phyloP scores from a whole-genome alignment of 1,140 invertebrate species.

The Atta cephalotes region DNA sequence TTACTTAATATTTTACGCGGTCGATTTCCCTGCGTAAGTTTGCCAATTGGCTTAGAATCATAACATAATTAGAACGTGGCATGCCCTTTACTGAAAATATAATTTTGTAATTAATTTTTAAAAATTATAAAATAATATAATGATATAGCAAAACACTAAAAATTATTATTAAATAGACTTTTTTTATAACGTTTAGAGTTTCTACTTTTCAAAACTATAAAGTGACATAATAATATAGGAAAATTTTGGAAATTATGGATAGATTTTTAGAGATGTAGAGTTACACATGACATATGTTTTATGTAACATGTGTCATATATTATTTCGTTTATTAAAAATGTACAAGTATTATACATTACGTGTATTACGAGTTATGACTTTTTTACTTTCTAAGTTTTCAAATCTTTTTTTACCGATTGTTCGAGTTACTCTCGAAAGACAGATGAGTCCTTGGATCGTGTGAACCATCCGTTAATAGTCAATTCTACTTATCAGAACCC shows the following conservation, averaged over 20 bases:
- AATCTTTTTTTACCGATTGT: neutral
- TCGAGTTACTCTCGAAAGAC: neutral
- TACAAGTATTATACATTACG: neutral
- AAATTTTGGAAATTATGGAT: neutral
- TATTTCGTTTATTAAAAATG: neutral
- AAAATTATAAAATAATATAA: slow-evolving; percentile 19
- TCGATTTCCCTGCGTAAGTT: neutral
- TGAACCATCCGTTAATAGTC: slow-evolving; percentile 44
- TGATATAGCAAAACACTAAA: neutral
- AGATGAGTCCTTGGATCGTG: neutral
- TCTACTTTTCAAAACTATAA: slow-evolving; percentile 16
- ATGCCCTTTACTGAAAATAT: neutral
- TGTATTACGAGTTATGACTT: neutral
- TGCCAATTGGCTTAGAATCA: neutral
- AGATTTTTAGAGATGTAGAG: neutral
- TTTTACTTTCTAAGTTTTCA: neutral
- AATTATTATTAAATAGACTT: neutral
- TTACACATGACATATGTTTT: neutral
- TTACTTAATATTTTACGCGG: slow-evolving; percentile 39
- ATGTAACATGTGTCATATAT: no score
- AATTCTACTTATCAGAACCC: slow-evolving; percentile 50
- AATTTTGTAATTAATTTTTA: neutral
- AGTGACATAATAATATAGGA: neutral
- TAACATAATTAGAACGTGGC: neutral
- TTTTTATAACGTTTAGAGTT: slow-evolving; percentile 9